phyloP scores from a whole-genome alignment of 2,797 vertebrate species.

The Hoplostethus atlanticus region DNA sequence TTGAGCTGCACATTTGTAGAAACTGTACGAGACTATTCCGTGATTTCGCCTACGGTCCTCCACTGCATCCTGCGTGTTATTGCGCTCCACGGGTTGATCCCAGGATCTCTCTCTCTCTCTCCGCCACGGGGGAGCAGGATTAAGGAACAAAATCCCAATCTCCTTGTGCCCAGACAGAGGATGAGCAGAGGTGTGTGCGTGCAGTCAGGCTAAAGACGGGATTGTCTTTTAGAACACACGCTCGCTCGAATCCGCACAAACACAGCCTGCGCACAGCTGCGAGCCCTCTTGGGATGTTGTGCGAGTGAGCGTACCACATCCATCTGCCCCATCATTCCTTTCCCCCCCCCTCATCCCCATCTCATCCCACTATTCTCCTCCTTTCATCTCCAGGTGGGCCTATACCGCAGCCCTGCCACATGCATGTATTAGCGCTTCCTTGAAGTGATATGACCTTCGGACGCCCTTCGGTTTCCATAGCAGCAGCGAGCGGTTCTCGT shows the following conservation, averaged over 20 bases:
- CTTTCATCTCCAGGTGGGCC: slow-evolving; percentile 80
- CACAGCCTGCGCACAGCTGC: slow-evolving; percentile 51
- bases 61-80: slow-evolving; percentile 7
- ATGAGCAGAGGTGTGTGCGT: slow-evolving; percentile 67
- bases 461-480: slow-evolving; percentile 80
- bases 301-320: slow-evolving; percentile 68
- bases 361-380: slow-evolving; percentile 46
- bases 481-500: slow-evolving; percentile 55
- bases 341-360: slow-evolving; percentile 14
- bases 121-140: slow-evolving; percentile 48
- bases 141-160: slow-evolving; percentile 70
- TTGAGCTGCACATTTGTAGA: background rate
- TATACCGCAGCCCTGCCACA: slow-evolving; percentile 58
- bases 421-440: slow-evolving; percentile 77
- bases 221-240: slow-evolving; percentile 69
- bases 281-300: slow-evolving; percentile 71
- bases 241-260: slow-evolving; percentile 62
- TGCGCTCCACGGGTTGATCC: slow-evolving; percentile 24
- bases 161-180: slow-evolving; percentile 64
- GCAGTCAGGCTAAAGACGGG: slow-evolving; percentile 70
- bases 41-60: background rate
- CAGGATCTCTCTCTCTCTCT: slow-evolving; percentile 19
- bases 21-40: background rate
- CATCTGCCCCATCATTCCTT: slow-evolving; percentile 71
- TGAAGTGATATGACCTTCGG: slow-evolving; percentile 76